These are phyloP conservation scores for Rhizomys pruinosus DNA, from an alignment of 2,113 vertebrate genomes.

Conservation along the genomic window DNA sequence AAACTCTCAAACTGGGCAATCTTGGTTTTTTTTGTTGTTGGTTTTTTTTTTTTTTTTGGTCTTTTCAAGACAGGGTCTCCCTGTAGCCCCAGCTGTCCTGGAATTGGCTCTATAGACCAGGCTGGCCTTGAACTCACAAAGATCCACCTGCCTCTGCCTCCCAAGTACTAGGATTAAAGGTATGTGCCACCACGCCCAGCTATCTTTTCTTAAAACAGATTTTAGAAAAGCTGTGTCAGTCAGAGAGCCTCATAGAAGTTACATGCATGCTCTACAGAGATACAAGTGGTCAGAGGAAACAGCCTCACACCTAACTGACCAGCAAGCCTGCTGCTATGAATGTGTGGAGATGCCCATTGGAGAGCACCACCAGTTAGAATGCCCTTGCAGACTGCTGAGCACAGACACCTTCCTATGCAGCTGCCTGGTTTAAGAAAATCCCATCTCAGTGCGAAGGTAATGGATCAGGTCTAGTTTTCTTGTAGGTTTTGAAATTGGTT, in stretches of 20 bases:
- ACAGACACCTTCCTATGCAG: background rate
- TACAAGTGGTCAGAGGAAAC: background rate
- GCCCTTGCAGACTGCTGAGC: background rate
- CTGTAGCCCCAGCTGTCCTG: no score
- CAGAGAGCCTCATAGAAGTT: background rate
- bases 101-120: no score
- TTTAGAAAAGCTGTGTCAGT: background rate
- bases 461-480: background rate
- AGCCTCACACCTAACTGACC: background rate
- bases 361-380: background rate
- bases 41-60: no score
- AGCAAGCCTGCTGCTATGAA: background rate
- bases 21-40: no score
- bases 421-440: slow-evolving; percentile 12
- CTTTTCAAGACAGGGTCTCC: no score
- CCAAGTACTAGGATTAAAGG: no score
- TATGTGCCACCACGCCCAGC: no score
- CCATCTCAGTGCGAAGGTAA: background rate
- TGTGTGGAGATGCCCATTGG: fast-evolving
- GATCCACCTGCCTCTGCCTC: no score
- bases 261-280: background rate
- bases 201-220: background rate
- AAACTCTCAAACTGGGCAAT: no score
- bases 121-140: no score
- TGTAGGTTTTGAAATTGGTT: background rate